These are phyloP conservation scores for Camponotus pennsylvanicus DNA, from an alignment of 1,140 invertebrate genomes.

Conservation along the genomic window DNA sequence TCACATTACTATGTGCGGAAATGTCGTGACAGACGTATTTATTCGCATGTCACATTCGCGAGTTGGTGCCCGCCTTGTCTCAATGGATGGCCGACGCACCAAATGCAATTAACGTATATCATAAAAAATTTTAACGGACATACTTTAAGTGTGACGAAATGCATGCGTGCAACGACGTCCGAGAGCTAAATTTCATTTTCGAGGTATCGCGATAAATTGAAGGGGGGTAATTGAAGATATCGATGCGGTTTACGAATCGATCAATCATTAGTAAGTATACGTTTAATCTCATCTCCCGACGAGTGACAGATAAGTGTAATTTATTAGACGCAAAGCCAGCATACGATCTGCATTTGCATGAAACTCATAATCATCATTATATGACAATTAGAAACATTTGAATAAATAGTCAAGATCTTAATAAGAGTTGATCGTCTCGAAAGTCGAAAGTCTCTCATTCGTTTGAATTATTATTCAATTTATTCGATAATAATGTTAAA, in stretches of 20 bases:
- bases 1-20: constrained; percentile 61
- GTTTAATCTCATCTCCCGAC: constrained; percentile 41
- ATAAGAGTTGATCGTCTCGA: background rate
- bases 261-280: constrained; percentile 33
- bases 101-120: constrained; percentile 58
- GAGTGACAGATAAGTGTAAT: constrained; percentile 14
- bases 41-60: constrained; percentile 44
- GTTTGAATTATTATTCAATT: background rate
- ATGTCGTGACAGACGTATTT: constrained; percentile 61
- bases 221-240: constrained; percentile 43
- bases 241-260: constrained; percentile 14
- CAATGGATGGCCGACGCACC: constrained; percentile 36
- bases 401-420: background rate
- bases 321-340: constrained; percentile 3
- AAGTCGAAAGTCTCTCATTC: background rate
- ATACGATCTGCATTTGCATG: background rate
- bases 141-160: constrained; percentile 47
- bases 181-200: constrained; percentile 39
- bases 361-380: background rate
- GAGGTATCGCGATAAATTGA: constrained; percentile 34
- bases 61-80: constrained; percentile 40
- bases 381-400: background rate
- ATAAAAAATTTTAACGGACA: constrained; percentile 60
- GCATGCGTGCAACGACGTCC: background rate
- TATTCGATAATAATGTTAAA: background rate